A percentile compares a stretch with the other conserved stretches of the same genome.
phyloP scores from a whole-genome alignment of 2,888 invertebrate genomes.

The Podabrus alpinus region DNA sequence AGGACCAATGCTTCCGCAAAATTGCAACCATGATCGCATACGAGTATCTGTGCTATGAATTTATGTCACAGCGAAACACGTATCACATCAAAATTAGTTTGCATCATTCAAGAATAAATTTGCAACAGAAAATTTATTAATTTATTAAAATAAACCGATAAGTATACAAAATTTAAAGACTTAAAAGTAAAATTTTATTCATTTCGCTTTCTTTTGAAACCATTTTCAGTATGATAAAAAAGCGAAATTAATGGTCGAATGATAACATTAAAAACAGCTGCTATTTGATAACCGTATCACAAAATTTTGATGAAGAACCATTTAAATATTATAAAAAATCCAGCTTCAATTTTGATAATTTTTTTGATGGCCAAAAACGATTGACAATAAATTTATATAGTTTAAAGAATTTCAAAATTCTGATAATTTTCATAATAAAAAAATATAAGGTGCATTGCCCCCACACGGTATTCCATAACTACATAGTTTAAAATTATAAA shows the following conservation, averaged over 20 bases:
- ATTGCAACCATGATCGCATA: not conserved
- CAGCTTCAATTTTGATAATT: no score
- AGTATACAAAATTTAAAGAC: not conserved
- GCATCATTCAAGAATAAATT: not conserved
- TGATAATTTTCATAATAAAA: no score
- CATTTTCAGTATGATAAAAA: not conserved
- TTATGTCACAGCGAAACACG: not conserved
- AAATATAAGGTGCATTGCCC: not conserved
- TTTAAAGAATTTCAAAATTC: no score
- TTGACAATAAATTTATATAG: no score
- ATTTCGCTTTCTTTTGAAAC: not conserved
- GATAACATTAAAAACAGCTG: no score
- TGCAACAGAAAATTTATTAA: not conserved
- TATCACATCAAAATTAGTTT: not conserved
- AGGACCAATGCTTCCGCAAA: slow-evolving; percentile 33
- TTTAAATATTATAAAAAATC: no score
- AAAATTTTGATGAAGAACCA: no score
- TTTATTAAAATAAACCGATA: not conserved
- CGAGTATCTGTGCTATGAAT: not conserved
- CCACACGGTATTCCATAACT: not conserved
- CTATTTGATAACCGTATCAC: no score
- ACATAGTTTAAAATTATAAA: not conserved
- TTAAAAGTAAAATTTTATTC: not conserved
- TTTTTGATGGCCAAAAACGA: no score
- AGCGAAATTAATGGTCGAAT: not conserved